Base-by-base conservation (phyloP, 2,888 invertebrate species). In the Agonopterix arenella region DNA sequence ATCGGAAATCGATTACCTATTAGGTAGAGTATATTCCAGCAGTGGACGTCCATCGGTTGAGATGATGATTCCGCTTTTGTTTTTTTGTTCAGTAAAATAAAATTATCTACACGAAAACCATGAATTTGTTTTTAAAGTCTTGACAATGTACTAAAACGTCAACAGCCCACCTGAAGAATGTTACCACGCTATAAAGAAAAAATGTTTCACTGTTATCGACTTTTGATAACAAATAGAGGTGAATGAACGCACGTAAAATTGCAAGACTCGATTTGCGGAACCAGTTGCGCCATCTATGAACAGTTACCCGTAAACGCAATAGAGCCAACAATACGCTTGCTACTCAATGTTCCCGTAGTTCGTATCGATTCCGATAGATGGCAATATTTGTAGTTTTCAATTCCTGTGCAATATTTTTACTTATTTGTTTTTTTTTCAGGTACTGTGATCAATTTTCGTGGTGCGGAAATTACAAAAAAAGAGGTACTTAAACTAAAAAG, bases 401-500 rank as follows among this genome's bases (percentile, higher is more conserved):
- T 38, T 3, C n/a, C 8, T 2, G n/a, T n/a, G 1, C 10, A 9
- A 37, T 2, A 38, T 3, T n/a, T 9, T 10, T 10, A n/a, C 10
- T 9, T n/a, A 40, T n/a, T 40, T 40, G 40, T 46, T 38, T 11
- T 47, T 18, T 18, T 47, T 47, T 47, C 47, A 47, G 47, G 47
- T 47, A 47, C 28, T 18, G 18, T 18, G 18, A 18, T 18, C 18
- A 4, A 18, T 18, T 18, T 18, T 4, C 18, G 4, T 18, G 18
- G 18, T 18, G 18, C 4, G 18, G 18, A 18, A 13, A 13, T 13
- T 2, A n/a, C n/a, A n/a, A n/a, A 13, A 13, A 13, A 13, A 13
- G 13, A 13, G 13, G 13, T 13, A n/a, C n/a, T n/a, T n/a, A n/a
- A n/a, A n/a, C n/a, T n/a, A n/a, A 13, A 13, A 13, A 13, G 13